These are phyloP conservation scores for Peromyscus attwateri DNA, from an alignment of 2,797 vertebrate species.

Conservation along the genomic window DNA sequence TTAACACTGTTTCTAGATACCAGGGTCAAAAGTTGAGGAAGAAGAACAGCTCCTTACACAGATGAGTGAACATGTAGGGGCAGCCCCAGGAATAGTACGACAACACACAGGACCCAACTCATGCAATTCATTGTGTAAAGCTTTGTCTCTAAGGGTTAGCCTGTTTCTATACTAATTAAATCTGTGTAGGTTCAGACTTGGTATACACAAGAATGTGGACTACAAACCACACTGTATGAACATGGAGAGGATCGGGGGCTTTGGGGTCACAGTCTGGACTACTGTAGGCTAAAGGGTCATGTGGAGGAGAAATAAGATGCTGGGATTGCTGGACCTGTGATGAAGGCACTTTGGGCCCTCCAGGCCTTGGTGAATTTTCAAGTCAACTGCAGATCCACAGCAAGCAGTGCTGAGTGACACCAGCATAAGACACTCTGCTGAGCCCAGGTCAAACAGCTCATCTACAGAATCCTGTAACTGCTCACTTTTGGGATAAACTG, in stretches of 20 bases:
- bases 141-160: not conserved
- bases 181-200: not conserved
- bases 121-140: not conserved
- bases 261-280: not conserved
- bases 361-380: not conserved
- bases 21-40: not conserved
- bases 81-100: not conserved
- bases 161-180: not conserved
- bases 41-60: not conserved
- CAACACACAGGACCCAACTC: not conserved
- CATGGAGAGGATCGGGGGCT: not conserved
- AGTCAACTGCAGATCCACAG: not conserved
- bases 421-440: not conserved
- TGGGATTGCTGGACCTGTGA: not conserved
- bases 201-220: not conserved
- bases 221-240: not conserved
- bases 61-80: not conserved
- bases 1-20: conserved; percentile 13
- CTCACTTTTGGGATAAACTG: not conserved
- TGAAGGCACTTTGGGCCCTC: not conserved
- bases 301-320: not conserved
- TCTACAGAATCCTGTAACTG: not conserved
- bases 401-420: not conserved
- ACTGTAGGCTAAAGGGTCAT: not conserved
- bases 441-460: not conserved